A percentile compares a stretch with the other conserved stretches of the same genome.
Conservation (phyloP, 2,888 invertebrate species). For the Lycia hirtaria region DNA sequence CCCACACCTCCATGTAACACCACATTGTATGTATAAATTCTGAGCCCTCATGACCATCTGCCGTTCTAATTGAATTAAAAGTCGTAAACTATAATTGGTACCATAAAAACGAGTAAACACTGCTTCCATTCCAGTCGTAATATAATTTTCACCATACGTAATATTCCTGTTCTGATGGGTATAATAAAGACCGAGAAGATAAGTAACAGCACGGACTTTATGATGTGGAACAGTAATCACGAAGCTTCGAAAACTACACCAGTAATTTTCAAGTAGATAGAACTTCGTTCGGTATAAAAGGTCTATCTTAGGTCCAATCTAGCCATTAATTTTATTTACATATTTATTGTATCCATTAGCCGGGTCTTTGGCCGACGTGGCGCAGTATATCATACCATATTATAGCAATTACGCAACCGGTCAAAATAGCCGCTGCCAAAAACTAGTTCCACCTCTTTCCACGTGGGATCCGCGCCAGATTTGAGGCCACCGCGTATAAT, state of each 20-base stretch:
- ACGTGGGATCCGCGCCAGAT: constrained; percentile 64
- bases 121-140: constrained; percentile 10
- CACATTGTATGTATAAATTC: constrained; percentile 11
- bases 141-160: constrained; percentile 3
- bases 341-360: constrained; percentile 71
- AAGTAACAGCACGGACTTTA: constrained; percentile 1
- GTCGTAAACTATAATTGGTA: constrained; percentile 25
- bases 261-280: constrained; percentile 20
- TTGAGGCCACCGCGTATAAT: constrained; percentile 45
- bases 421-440: constrained; percentile 75
- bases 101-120: constrained; percentile 27
- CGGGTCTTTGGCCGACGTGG: constrained; percentile 71
- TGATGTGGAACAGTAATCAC: constrained; percentile 8
- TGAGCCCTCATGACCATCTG: constrained; percentile 35
- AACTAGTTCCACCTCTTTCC: constrained; percentile 66
- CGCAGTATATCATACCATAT: constrained; percentile 32
- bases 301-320: constrained; percentile 46
- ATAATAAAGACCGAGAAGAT: constrained; percentile 2
- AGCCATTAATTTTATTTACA: constrained; percentile 74
- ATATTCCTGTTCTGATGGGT: constrained; percentile 3
- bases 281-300: constrained; percentile 16
- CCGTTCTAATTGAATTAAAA: constrained; percentile 34
- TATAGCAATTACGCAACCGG: constrained; percentile 67
- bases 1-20: constrained; percentile 27
- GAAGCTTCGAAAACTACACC: constrained; percentile 16